phyloP scores from a whole-genome alignment of 2,797 vertebrate genomes.

The Eospalax fontanierii region DNA sequence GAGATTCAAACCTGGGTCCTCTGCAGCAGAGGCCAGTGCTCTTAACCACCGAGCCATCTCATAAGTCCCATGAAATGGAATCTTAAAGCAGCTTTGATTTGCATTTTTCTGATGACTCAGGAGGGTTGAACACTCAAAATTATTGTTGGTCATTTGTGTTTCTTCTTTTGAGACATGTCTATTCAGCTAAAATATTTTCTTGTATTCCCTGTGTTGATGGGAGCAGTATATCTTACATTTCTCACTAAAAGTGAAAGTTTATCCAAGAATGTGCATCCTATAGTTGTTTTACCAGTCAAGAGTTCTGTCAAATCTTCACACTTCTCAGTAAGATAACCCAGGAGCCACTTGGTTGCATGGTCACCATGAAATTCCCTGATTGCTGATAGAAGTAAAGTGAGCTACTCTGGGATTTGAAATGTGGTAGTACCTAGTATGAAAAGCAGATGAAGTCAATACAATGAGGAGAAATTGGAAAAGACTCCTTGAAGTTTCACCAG shows the following conservation, averaged over 20 bases:
- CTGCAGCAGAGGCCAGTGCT: too few relatives aligned
- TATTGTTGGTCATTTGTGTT: background rate
- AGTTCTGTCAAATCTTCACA: background rate
- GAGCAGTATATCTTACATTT: conserved; percentile 12
- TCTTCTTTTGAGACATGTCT: background rate
- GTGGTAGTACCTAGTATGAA: background rate
- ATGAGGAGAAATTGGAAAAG: background rate
- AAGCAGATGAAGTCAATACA: conserved; percentile 3
- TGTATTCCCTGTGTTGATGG: background rate
- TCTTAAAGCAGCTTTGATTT: background rate
- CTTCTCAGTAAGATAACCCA: background rate
- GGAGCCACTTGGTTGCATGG: background rate
- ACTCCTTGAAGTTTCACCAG: background rate
- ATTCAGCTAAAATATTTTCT: background rate
- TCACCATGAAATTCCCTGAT: background rate
- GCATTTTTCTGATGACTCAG: background rate
- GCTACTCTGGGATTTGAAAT: background rate
- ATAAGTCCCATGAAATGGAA: too few relatives aligned
- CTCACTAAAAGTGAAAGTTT: background rate
- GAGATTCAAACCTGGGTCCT: too few relatives aligned
- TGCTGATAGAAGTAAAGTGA: background rate
- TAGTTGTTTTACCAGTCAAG: background rate
- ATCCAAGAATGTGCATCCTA: background rate
- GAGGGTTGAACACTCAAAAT: background rate
- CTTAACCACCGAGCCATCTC: too few relatives aligned